These are phyloP conservation scores for Distichodus sexfasciatus DNA, from an alignment of 2,797 vertebrate species.

Conservation along the genomic window DNA sequence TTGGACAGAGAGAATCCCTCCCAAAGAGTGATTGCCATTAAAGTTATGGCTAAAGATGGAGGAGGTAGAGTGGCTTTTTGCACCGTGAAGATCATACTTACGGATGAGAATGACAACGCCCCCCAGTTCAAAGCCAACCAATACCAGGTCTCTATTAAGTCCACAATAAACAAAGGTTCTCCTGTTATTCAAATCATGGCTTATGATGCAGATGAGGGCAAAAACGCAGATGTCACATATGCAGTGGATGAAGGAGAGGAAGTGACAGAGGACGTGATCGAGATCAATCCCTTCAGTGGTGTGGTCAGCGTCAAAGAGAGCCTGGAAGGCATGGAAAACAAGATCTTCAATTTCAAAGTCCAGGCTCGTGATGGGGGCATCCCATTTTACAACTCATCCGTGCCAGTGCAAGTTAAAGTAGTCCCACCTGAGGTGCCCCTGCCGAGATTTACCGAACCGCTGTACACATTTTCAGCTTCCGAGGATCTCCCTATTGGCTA, in stretches of 20 bases:
- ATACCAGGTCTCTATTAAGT: conserved; percentile 89
- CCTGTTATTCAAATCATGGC: conserved; percentile 93
- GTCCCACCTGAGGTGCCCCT: conserved; percentile 87
- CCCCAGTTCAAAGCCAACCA: conserved; percentile 90
- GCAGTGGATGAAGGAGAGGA: conserved; percentile 83
- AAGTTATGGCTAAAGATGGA: conserved; percentile 95
- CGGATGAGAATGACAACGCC: conserved; percentile 94
- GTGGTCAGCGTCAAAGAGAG: conserved; percentile 90
- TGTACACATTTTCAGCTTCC: conserved; percentile 90
- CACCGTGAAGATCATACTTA: conserved; percentile 95
- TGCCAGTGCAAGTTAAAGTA: conserved; percentile 88
- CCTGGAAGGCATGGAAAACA: conserved; percentile 88
- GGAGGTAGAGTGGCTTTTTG: conserved; percentile 95
- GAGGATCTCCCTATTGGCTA: conserved; percentile 89
- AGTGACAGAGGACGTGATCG: conserved; percentile 83
- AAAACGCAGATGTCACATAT: conserved; percentile 95
- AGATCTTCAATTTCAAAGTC: conserved; percentile 89
- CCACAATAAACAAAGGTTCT: conserved; percentile 87
- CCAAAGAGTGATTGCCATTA: conserved; percentile 92
- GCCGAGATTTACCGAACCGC: conserved; percentile 92
- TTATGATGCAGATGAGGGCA: conserved; percentile 93
- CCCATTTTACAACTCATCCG: conserved; percentile 87
- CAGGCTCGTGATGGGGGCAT: conserved; percentile 90
- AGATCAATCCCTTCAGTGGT: conserved; percentile 91
- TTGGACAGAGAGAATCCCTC: conserved; percentile 92